phyloP scores from a whole-genome alignment of 2,888 invertebrate genomes.

The Drosophila meridionalis region DNA sequence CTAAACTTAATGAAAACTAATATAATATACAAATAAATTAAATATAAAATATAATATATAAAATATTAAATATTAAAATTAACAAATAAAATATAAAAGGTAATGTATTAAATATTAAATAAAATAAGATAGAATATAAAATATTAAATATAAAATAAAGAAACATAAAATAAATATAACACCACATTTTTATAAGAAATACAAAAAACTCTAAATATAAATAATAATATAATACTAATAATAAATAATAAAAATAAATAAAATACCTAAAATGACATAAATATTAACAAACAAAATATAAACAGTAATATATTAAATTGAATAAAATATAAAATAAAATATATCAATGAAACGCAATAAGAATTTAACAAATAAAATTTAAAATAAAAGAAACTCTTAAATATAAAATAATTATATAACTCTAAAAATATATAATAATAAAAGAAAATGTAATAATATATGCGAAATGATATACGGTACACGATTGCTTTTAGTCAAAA shows the following conservation, averaged over 20 bases:
- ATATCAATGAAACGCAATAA: neutral
- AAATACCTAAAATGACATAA: neutral
- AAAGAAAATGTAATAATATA: neutral
- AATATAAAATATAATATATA: neutral
- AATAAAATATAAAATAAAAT: neutral
- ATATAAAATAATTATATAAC: neutral
- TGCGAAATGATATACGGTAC: neutral
- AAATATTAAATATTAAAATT: neutral
- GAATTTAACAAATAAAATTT: neutral
- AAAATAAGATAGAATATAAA: neutral
- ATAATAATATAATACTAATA: neutral
- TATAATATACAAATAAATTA: neutral
- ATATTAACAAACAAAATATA: neutral
- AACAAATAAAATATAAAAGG: no score
- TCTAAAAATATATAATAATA: neutral
- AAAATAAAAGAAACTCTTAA: neutral
- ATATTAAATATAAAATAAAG: neutral
- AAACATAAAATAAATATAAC: no score
- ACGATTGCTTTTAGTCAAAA: neutral
- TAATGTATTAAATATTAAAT: neutral
- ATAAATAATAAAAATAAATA: neutral
- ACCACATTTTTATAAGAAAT: neutral
- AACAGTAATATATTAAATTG: no score
- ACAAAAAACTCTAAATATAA: neutral
- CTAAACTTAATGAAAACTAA: neutral